Base-by-base conservation (phyloP, 2,797 vertebrate genomes). In the Parambassis ranga region DNA sequence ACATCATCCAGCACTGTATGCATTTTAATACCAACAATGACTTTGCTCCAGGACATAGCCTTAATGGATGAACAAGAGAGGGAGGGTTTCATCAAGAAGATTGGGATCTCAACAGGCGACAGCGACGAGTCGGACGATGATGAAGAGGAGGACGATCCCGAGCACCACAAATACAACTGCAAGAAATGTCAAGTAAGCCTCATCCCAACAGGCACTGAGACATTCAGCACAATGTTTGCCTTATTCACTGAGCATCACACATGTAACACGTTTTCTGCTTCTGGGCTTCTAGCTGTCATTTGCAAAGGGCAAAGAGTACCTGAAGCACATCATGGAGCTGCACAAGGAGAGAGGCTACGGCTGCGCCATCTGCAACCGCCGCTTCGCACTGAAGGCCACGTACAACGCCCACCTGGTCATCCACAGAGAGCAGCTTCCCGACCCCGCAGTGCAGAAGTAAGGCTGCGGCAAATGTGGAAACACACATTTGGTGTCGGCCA, bases 361-460 rank as follows among this genome's bases (percentile, higher is more conserved):
- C 86, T 99, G 98, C 32, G 93, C 90, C 35, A 99, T 96, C 89
- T 99, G 98, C 53, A 95, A 98, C 80, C 92, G 98, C 0, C 95
- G 95, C 59, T 99, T 99, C 5, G 98, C 98, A 0, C 90, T 99
- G 49, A 99, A 99, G 86, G 98, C 98, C 79, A 99, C 97, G 3
- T 99, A 99, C 91, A 97, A 98, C 0, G 98, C 98, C 0, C 98
- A 99, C 91, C 95, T 99, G 93, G 98, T 99, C 75, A 99, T 99
- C 85, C 98, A 99, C 89, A 88, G 96, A 3, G 97, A 99, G 87
- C 96, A 98, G 87, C 93, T 99, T 55, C 96, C 96, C 0, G 98
- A 99, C 87, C 97, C 98, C 1, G 94, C 96, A 0, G 97, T 98
- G 76, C 97, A 99, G 84, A 96, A 96, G 97, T 99, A 92, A 93